These are phyloP conservation scores for Dasysyrphus albostriatus DNA, from an alignment of 2,888 invertebrate genomes.

Conservation along the genomic window DNA sequence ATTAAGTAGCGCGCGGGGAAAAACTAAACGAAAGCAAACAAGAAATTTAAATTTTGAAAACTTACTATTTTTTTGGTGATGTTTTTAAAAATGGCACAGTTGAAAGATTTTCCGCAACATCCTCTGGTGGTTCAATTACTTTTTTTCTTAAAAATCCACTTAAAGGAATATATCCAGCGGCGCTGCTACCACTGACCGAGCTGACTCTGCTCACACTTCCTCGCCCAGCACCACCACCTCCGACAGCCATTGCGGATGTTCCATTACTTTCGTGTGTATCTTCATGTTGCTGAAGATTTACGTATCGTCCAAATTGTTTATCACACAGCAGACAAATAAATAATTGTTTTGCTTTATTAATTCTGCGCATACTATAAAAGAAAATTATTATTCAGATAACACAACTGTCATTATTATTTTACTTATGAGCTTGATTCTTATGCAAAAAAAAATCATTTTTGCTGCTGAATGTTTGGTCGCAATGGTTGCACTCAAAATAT, in stretches of 20 bases:
- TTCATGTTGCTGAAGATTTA: constrained; percentile 65
- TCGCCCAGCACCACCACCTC: constrained; percentile 15
- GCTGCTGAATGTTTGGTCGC: constrained; percentile 66
- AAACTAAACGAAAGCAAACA: neutral
- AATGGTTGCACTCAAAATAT: constrained; percentile 69
- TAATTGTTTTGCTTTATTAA: constrained; percentile 69
- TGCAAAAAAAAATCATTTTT: constrained; percentile 73
- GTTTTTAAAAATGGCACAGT: constrained; percentile 32
- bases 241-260: constrained; percentile 19
- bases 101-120: constrained; percentile 4
- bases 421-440: constrained; percentile 73
- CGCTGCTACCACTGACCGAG: constrained; percentile 42
- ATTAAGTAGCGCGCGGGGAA: no score
- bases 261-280: constrained; percentile 64
- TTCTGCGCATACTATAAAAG: constrained; percentile 60
- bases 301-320: constrained; percentile 64
- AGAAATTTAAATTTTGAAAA: neutral
- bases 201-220: constrained; percentile 42
- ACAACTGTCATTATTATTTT: neutral
- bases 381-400: neutral
- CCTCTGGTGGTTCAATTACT: constrained; percentile 39
- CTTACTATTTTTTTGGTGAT: constrained; percentile 66
- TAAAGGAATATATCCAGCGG: constrained; percentile 1
- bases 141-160: constrained; percentile 49
- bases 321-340: constrained; percentile 69